Evolutionary conservation across 2,797 vertebrate genomes (phyloP), one percentile per base, ranked within the genome.

Genomic region (Anguilla pacifica): DNA sequence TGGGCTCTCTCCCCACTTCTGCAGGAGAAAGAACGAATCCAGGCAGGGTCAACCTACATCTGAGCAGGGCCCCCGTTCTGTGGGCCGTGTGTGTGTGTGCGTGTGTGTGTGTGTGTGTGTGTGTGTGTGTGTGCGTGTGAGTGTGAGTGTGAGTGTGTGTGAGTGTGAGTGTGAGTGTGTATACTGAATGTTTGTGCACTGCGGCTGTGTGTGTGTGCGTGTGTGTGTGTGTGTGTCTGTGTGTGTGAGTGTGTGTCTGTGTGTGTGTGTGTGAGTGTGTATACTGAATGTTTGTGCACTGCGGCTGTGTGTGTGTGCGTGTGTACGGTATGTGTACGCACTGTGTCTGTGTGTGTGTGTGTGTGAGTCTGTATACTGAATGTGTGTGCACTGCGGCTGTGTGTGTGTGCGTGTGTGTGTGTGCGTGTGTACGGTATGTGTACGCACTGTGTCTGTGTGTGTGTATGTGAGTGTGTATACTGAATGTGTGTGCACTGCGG

Each of bases 31-130:
- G n/a, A 19, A 43, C 15, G 9, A 59, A 84, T 86, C 31, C 49
- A 77, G 53, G 70, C 31, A 28, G n/a, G 70, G 61, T 25, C 28
- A 17, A 35, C 85, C n/a, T 35, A 39, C 28, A 28, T 49, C 25
- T 72, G 25, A 11, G 57, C 15, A 39, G 11, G 49, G 31, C 15
- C 55, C 6, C 85, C 88, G 90, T 89, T n/a, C 39, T 9, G n/a
- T 28, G 39, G 31, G 43, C n/a, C 51, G 6, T n/a, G 35, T 5
- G 25, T 19, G 39, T 49, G 46, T 84, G 86, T 57, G 39, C 77
- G 10, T 74, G 72, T 39, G 72, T 39, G 31, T 70, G 67, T 72
- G 88, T 67, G 61, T 22, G 22, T 83, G 22, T 5, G n/a, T n/a
- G 53, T 39, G 7, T 2, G 35, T 35, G 35, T 35, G 35, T n/a